Evolutionary conservation across 2,888 invertebrate species (phyloP).

Genomic region (Caenorhabditis uteleia): DNA sequence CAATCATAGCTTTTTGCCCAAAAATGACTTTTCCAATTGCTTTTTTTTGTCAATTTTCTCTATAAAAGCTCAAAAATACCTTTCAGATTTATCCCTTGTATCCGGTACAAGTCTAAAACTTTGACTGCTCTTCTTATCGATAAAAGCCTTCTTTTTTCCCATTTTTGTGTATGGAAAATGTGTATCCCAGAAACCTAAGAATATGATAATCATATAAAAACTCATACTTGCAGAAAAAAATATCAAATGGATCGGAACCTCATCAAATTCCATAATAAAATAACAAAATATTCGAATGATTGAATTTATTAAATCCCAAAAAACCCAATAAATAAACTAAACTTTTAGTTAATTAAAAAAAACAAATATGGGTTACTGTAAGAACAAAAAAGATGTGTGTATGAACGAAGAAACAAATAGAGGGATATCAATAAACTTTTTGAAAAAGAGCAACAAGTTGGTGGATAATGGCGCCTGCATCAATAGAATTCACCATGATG

Average conservation of each 20-base stretch:
- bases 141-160: constrained; percentile 75
- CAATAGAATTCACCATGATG: constrained; percentile 4
- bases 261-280: constrained; percentile 7
- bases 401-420: neutral
- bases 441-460: constrained; percentile 23
- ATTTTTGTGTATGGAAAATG: constrained; percentile 10
- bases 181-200: neutral
- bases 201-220: neutral
- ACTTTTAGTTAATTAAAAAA: constrained; percentile 11
- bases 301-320: constrained; percentile 1
- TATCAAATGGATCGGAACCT: constrained; percentile 2
- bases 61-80: constrained; percentile 7
- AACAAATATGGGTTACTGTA: neutral
- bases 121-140: constrained; percentile 87
- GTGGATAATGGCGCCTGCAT: constrained; percentile 39
- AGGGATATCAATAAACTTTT: constrained; percentile 3
- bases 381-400: constrained; percentile 5
- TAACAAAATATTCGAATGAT: neutral
- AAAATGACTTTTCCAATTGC: too few relatives aligned
- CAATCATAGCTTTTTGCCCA: too few relatives aligned
- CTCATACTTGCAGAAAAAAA: neutral
- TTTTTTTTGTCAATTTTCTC: too few relatives aligned
- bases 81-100: constrained; percentile 16
- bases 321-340: constrained; percentile 18
- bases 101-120: constrained; percentile 88